Conservation (phyloP, 2,888 invertebrate genomes). For the Sarcophaga caerulescens region DNA sequence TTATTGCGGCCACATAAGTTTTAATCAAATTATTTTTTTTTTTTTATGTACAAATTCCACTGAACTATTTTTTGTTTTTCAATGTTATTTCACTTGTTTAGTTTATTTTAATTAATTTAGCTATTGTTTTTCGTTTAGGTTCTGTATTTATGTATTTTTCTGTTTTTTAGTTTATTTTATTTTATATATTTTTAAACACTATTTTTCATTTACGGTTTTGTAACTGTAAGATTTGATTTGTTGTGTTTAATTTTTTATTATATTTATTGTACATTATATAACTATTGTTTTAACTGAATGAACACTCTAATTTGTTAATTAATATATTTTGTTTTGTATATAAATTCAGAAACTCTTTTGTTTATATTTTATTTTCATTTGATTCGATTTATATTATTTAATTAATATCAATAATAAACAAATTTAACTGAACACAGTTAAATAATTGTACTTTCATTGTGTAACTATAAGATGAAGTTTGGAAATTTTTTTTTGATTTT, state of each 20-base stretch:
- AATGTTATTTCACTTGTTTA: neutral
- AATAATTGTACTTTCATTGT: constrained; percentile 67
- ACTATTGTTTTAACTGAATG: neutral
- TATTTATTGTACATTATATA: constrained; percentile 13
- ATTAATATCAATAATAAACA: constrained; percentile 38
- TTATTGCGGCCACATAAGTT: too few species aligned
- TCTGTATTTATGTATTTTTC: neutral
- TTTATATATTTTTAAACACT: neutral
- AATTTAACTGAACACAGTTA: constrained; percentile 67
- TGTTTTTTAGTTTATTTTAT: constrained; percentile 9
- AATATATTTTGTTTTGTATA: constrained; percentile 48
- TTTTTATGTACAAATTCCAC: neutral
- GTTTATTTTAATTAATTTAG: constrained; percentile 50
- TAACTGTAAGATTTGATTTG: constrained; percentile 18
- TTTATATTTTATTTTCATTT: constrained; percentile 12
- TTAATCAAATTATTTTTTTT: too few species aligned
- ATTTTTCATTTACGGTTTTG: neutral
- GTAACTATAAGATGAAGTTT: constrained; percentile 42
- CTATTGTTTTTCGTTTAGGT: constrained; percentile 22
- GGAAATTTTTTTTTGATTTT: constrained; percentile 4
- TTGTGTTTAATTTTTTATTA: neutral
- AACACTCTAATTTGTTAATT: neutral
- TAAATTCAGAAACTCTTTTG: constrained; percentile 60
- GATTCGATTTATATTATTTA: constrained; percentile 10
- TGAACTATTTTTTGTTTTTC: neutral